These are phyloP conservation scores for Gymnarchus niloticus DNA, from an alignment of 2,113 vertebrate genomes.

Conservation along the genomic window DNA sequence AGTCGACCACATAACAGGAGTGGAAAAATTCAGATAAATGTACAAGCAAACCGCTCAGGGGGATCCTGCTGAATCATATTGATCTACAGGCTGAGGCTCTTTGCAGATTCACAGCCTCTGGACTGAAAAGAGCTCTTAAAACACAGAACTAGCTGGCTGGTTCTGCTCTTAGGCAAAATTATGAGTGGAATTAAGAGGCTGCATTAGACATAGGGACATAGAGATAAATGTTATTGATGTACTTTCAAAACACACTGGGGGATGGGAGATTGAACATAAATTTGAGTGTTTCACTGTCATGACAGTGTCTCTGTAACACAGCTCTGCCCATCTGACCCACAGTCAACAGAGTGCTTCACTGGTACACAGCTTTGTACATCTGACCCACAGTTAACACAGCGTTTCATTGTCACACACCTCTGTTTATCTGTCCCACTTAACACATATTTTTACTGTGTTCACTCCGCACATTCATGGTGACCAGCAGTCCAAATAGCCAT, in stretches of 20 bases:
- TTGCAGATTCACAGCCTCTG: background rate
- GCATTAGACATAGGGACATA: background rate
- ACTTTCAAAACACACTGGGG: background rate
- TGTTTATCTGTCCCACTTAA: background rate
- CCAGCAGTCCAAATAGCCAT: background rate
- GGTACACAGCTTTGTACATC: background rate
- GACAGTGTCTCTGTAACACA: background rate
- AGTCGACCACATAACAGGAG: background rate
- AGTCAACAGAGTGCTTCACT: background rate
- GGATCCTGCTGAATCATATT: background rate
- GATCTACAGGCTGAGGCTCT: conserved; percentile 4
- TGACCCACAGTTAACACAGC: background rate
- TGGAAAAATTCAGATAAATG: background rate
- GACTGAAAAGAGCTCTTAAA: background rate
- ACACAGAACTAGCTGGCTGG: background rate
- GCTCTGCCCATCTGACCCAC: background rate
- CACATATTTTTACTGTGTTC: background rate
- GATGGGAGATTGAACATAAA: background rate
- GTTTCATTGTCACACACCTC: background rate
- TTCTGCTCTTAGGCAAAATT: background rate
- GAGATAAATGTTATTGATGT: background rate
- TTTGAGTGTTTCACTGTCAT: background rate
- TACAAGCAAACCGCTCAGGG: background rate
- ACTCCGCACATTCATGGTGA: background rate
- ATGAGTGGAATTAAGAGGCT: background rate